Evolutionary conservation across 2,797 vertebrate species (phyloP), one percentile per base, ranked within the genome.

Genomic region (Loris lydekkerianus): DNA sequence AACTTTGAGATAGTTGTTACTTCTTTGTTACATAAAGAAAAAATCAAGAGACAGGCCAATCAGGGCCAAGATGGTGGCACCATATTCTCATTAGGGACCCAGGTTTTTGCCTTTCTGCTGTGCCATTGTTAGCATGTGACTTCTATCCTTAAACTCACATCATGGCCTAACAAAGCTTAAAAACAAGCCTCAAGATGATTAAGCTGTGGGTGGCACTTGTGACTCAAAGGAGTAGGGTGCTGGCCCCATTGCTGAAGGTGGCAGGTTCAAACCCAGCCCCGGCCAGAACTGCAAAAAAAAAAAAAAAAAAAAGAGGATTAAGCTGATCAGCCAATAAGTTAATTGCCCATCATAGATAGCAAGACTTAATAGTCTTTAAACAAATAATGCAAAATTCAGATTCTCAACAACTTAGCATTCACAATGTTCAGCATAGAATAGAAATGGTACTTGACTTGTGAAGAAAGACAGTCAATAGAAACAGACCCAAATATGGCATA

Each of bases 311-410:
- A 21, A 83, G 61, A 73, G n/a, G 82, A 80, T 60, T 49, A 87
- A 86, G 63, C 37, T 80, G n/a, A 61, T 76, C n/a, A 73, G 46
- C 43, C 49, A 73, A 25, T 63, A 61, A 40, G 25, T 80, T n/a
- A 78, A 75, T 63, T 58, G 34, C 13, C 29, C 1, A 4, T 61
- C 10, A 40, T 40, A 40, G 40, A 91, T 17, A 65, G 43, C 67
- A 88, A 70, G 86, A 53, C 2, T 80, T 65, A 65, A 34, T n/a
- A 87, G 72, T 94, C 46, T 86, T 77, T 86, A 67, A 92, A 86
- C n/a, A 83, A 63, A 53, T 34, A 69, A 91, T 21, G 70, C 20
- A 27, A 56, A 88, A 63, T 78, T 31, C 34, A 73, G 49, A 67
- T 92, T 34, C 20, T 80, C n/a, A 65, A 9, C 43, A 58, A n/a